Base-by-base conservation (phyloP, 2,888 invertebrate species). In the Gymnosoma rotundatum region DNA sequence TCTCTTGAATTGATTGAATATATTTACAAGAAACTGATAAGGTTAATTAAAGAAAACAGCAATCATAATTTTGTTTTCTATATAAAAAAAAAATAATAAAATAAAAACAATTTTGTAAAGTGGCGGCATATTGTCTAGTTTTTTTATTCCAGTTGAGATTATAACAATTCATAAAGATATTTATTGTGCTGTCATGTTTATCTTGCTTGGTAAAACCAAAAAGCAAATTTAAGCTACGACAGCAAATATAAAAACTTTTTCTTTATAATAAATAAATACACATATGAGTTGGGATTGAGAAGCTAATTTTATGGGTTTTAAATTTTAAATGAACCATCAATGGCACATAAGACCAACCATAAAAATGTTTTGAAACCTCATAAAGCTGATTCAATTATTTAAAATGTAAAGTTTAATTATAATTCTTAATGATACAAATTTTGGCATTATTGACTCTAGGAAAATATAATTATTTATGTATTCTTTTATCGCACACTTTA, bases 1-100 rank as follows among this genome's bases (percentile, higher is more conserved):
- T 48, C 21, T 52, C 72, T 50, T 9, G 48, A 21, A 64, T 64
- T 69, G 63, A 73, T 82, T 38, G 3, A 66, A 50, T 61, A 56
- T 36, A 32, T 52, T 61, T 48, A 50, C 52, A 52, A 52, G 74
- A 58, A 74, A 74, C 56, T 63, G 63, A 69, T 83, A 73, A 78
- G 67, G 67, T 73, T 78, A 74, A 78, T 78, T 73, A 69, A 56
- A 45, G 21, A 74, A 32, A 74, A 58, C 42, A 74, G 20, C 25
- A 52, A 64, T 45, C 16, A 61, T 42, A 8, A 50, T 64, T 63
- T 61, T 58, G 42, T 32, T 18, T 42, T n/a, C 10, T 7, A 63
- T 50, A 42, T n/a, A 42, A 75, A 1, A 1, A 20, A 25, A 18
- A 74, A 63, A 42, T 42, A 42, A 42, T 12, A 42, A 2, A 1